A percentile compares a stretch with the other conserved stretches of the same genome.
These are phyloP conservation scores for Pseudomyrmex concolor DNA, from an alignment of 1,140 invertebrate genomes.

Conservation along the genomic window DNA sequence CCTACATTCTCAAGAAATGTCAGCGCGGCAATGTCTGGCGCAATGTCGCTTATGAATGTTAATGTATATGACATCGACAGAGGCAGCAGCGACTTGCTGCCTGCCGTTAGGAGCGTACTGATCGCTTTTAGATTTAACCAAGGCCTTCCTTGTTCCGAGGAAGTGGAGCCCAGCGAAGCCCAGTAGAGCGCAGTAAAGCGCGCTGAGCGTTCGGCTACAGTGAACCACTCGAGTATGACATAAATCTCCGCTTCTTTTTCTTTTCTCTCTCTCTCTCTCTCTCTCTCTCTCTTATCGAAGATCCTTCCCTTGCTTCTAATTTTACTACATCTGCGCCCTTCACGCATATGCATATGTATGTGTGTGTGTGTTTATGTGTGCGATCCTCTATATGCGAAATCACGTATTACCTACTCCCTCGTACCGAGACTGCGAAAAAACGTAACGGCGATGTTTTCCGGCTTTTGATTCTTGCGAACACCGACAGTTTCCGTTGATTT, in stretches of 20 bases:
- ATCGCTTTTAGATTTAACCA: conserved; percentile 68
- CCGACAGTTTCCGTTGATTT: conserved; percentile 45
- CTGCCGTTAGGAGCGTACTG: conserved; percentile 58
- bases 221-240: conserved; percentile 72
- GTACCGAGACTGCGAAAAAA: conserved; percentile 10
- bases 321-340: not conserved
- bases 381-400: not conserved
- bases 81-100: conserved; percentile 52
- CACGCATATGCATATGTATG: not conserved
- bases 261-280: too few relatives aligned
- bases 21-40: not conserved
- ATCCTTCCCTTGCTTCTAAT: conserved; percentile 33
- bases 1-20: not conserved
- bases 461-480: conserved; percentile 33
- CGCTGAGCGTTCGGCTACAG: conserved; percentile 64
- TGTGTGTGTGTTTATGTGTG: not conserved
- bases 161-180: conserved; percentile 64
- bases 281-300: conserved; percentile 3
- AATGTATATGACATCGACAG: conserved; percentile 13
- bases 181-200: conserved; percentile 69
- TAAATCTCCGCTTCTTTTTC: conserved; percentile 61
- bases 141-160: conserved; percentile 66
- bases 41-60: not conserved
- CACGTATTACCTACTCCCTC: not conserved
- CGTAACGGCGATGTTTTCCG: conserved; percentile 45